A percentile compares a stretch with the other conserved stretches of the same genome.
These are phyloP conservation scores for Sebastes variabilis DNA, from an alignment of 2,797 vertebrate species.

Conservation along the genomic window DNA sequence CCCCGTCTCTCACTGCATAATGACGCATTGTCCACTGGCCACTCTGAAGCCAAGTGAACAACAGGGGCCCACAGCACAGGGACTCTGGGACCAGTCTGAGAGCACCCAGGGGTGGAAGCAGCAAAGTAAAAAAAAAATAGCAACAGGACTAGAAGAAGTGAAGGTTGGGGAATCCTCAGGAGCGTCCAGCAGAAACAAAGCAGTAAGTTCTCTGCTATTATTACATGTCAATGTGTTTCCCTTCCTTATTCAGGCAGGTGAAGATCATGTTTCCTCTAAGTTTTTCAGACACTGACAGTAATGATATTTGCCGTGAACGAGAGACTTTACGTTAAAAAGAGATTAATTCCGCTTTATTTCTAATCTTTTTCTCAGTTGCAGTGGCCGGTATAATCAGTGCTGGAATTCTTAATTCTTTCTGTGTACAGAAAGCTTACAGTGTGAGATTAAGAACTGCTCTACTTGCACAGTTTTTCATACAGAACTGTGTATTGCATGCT, in stretches of 20 bases:
- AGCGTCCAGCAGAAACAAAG: not conserved
- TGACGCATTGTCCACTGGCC: conserved; percentile 26
- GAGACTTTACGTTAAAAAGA: not conserved
- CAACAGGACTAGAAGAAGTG: conserved; percentile 33
- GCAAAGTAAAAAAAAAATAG: not conserved
- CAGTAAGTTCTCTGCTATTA: conserved; percentile 23
- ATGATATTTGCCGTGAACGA: not conserved
- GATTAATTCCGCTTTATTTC: not conserved
- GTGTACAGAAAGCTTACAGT: not conserved
- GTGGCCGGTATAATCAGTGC: not conserved
- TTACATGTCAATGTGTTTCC: not conserved
- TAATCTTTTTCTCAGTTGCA: not conserved
- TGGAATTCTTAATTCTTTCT: conserved; percentile 2
- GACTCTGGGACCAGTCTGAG: conserved; percentile 6
- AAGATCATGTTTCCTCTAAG: not conserved
- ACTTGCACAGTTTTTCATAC: not conserved
- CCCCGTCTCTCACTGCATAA: conserved; percentile 13
- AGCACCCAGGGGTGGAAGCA: not conserved
- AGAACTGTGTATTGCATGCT: not conserved
- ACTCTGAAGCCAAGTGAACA: conserved; percentile 17
- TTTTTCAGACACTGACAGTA: not conserved
- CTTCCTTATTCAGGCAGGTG: not conserved
- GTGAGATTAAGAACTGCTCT: not conserved
- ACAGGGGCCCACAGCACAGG: not conserved
- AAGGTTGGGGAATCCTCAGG: not conserved